A percentile compares a stretch with the other conserved stretches of the same genome.
These are phyloP conservation scores for Stichodactyla mertensii DNA, from an alignment of 64 coral and sea anemone genomes.

Conservation along the genomic window DNA sequence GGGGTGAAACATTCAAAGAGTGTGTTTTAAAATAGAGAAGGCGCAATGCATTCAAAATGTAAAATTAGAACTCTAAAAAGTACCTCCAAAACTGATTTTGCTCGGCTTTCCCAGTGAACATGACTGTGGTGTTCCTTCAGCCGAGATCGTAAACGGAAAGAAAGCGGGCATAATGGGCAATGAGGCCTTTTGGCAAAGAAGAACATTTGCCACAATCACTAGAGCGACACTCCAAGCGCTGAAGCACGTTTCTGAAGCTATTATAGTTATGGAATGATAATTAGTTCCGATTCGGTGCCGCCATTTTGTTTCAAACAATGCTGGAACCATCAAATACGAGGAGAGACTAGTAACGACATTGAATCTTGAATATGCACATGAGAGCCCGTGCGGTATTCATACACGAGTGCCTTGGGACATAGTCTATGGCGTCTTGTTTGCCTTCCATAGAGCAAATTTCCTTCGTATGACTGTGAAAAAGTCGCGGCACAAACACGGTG, in stretches of 20 bases:
- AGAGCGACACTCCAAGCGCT: background rate
- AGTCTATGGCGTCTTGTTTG: too few species aligned
- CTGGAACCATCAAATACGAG: background rate
- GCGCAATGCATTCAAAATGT: background rate
- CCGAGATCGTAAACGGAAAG: slow-evolving; percentile 6
- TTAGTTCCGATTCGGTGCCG: background rate
- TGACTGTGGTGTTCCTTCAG: slow-evolving; percentile 1
- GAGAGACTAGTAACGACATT: background rate
- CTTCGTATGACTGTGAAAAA: too few species aligned
- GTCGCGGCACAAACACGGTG: too few species aligned
- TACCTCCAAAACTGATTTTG: slow-evolving; percentile 5
- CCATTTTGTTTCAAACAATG: background rate
- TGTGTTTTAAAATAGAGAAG: background rate
- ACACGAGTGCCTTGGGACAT: too few species aligned
- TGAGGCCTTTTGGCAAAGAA: background rate
- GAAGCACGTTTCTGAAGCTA: background rate
- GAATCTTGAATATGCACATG: too few species aligned
- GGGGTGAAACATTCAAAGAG: too few species aligned
- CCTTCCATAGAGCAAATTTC: too few species aligned
- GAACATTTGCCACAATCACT: background rate
- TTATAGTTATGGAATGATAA: background rate
- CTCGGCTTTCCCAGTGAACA: slow-evolving; percentile 12
- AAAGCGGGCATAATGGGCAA: background rate
- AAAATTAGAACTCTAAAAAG: background rate
- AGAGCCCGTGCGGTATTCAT: too few species aligned